These are phyloP conservation scores for Zapus hudsonius DNA, from an alignment of 2,113 vertebrate genomes.

Conservation along the genomic window DNA sequence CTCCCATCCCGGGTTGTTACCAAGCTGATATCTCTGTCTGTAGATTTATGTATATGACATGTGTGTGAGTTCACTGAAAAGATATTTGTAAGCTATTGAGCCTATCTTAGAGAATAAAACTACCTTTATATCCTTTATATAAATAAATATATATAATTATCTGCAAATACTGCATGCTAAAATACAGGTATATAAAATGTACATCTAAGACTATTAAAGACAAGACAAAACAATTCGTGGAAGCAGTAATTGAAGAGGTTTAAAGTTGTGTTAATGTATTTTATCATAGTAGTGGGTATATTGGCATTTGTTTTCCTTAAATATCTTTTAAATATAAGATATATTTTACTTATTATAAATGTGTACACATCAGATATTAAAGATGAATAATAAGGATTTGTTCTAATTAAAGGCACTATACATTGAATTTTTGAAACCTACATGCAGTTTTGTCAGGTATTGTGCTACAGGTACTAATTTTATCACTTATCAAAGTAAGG, in stretches of 20 bases:
- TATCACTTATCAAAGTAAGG: background rate
- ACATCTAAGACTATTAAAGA: background rate
- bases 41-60: background rate
- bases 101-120: background rate
- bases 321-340: background rate
- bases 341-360: too few relatives aligned
- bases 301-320: background rate
- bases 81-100: background rate
- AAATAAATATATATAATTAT: background rate
- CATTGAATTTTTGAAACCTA: background rate
- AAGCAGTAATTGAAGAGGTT: background rate
- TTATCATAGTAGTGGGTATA: background rate
- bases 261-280: background rate
- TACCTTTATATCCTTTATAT: background rate
- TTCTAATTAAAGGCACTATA: background rate
- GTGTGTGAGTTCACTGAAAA: background rate
- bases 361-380: background rate
- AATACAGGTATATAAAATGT: background rate
- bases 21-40: too few relatives aligned
- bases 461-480: background rate
- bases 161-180: background rate
- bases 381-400: background rate
- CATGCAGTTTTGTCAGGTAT: constrained; percentile 20
- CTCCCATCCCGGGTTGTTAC: background rate
- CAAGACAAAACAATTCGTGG: background rate